Percentiles rank a stretch among this genome's conserved stretches.
phyloP scores from a whole-genome alignment of 1,140 invertebrate species.

The Drosophila pandora region DNA sequence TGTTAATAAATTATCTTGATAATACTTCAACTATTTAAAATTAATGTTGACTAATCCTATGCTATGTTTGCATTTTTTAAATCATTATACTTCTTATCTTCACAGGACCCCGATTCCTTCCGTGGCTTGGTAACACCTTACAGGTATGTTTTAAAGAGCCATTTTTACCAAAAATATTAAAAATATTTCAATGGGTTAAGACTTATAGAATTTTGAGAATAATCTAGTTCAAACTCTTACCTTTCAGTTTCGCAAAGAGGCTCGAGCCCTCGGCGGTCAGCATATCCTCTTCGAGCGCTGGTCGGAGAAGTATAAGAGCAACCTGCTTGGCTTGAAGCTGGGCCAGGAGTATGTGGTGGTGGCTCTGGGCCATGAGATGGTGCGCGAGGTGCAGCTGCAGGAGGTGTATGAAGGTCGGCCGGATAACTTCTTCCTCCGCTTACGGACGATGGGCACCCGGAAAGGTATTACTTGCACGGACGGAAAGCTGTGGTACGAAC shows the following conservation, averaged over 20 bases:
- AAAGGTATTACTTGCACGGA: conserved; percentile 90
- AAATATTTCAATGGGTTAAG: too few relatives aligned
- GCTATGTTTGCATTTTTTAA: background rate
- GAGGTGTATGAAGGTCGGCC: conserved; percentile 90
- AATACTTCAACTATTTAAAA: background rate
- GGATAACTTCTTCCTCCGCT: conserved; percentile 88
- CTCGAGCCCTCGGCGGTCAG: conserved; percentile 86
- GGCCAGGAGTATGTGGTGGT: conserved; percentile 87
- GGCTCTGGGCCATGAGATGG: conserved; percentile 86
- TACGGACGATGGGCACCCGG: conserved; percentile 88
- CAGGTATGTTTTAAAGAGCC: conserved; percentile 11
- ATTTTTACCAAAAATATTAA: too few relatives aligned
- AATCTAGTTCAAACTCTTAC: background rate
- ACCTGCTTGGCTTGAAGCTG: conserved; percentile 88
- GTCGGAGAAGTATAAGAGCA: conserved; percentile 86
- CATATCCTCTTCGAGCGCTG: conserved; percentile 87
- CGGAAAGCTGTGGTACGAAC: conserved; percentile 89
- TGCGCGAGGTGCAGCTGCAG: conserved; percentile 86
- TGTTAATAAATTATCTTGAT: background rate
- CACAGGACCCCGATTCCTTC: conserved; percentile 88
- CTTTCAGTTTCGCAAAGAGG: conserved; percentile 85
- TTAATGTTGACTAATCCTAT: background rate
- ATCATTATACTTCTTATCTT: background rate
- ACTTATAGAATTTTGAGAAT: background rate
- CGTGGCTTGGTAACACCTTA: conserved; percentile 87